Conservation (phyloP, 2,888 invertebrate genomes). For the Drosophila pseudotakahashii region DNA sequence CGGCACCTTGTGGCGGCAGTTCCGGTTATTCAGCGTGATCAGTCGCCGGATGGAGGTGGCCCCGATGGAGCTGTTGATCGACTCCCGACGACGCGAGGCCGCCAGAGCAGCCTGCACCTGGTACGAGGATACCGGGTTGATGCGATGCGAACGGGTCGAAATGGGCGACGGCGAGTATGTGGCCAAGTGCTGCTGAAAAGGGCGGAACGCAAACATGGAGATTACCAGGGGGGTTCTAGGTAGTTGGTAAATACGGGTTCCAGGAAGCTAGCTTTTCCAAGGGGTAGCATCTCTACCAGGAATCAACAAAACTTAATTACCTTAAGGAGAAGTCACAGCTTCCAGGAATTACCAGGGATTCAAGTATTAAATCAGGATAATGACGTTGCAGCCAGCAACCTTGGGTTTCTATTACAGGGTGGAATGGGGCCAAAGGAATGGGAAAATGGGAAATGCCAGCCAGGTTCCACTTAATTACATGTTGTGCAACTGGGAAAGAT, state of each 20-base stretch:
- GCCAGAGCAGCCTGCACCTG: constrained; percentile 83
- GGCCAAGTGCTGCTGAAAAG: constrained; percentile 85
- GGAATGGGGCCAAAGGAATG: not conserved
- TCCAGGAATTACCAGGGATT: constrained; percentile 1
- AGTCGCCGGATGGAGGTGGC: constrained; percentile 91
- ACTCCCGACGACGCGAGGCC: constrained; percentile 87
- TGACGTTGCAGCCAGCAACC: constrained; percentile 4
- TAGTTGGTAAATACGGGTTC: not conserved
- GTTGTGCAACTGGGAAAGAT: constrained; percentile 33
- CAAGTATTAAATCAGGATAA: not conserved
- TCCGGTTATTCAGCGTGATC: constrained; percentile 87
- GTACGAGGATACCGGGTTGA: constrained; percentile 84
- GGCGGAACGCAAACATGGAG: not conserved
- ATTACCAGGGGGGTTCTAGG: not conserved
- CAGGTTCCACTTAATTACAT: constrained; percentile 30
- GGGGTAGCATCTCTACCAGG: not conserved
- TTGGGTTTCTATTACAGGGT: not conserved
- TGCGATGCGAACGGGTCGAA: constrained; percentile 86
- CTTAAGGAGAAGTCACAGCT: not conserved
- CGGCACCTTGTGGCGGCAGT: constrained; percentile 83
- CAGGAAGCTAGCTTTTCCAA: no score
- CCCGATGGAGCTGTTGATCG: constrained; percentile 90
- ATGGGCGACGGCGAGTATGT: constrained; percentile 88
- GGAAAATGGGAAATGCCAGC: not conserved
- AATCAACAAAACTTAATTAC: not conserved